Conservation (phyloP, 35 echinoderm and acorn worm species). For the Diadema setosum region DNA sequence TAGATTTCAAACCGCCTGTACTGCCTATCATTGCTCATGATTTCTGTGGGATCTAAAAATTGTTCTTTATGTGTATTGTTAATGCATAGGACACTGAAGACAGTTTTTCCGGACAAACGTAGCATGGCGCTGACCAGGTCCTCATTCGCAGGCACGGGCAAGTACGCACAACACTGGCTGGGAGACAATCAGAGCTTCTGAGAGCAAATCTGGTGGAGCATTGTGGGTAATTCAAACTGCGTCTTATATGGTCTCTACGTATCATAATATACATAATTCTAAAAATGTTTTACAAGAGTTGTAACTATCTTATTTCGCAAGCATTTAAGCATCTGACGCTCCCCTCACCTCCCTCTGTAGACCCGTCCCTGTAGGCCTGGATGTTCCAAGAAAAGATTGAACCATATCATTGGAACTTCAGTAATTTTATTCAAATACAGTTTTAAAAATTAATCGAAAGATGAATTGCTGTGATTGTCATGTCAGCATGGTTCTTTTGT, state of each 20-base stretch:
- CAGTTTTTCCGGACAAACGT: conserved; percentile 70
- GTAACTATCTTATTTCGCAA: no score
- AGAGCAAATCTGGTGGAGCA: conserved; percentile 73
- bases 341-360: no score
- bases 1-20: no score
- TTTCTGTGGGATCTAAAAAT: no score
- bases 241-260: no score
- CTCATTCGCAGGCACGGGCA: conserved; percentile 60
- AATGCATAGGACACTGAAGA: conserved; percentile 53
- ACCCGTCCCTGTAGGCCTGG: no score
- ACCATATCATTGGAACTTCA: no score
- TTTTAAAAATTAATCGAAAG: not conserved
- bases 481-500: not conserved
- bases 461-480: not conserved
- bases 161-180: conserved; percentile 87
- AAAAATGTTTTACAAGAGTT: no score
- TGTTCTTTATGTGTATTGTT: not conserved
- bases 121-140: conserved; percentile 74
- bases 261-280: no score
- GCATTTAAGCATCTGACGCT: no score
- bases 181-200: conserved; percentile 97
- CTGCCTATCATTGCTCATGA: no score
- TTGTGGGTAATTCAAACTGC: conserved; percentile 92
- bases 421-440: not conserved
- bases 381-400: no score